A percentile compares a stretch with the other conserved stretches of the same genome.
Evolutionary conservation across 1,140 invertebrate species (phyloP).

Genomic region (Drosophila carrolli): DNA sequence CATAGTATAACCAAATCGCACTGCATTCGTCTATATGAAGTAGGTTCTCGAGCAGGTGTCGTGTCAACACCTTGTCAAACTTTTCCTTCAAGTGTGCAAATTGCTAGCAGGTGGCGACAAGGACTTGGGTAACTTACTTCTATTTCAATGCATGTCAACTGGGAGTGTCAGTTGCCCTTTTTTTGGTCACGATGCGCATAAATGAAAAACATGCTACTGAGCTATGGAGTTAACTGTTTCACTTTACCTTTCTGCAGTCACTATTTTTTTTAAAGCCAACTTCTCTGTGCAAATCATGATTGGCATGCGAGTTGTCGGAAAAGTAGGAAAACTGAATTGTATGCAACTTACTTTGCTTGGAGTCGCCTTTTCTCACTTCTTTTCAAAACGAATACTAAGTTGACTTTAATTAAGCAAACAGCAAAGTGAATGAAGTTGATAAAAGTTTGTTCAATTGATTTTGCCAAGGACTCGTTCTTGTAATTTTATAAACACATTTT

Average conservation of each 20-base stretch:
- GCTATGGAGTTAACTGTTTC: constrained; percentile 46
- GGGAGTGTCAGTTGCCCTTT: constrained; percentile 50
- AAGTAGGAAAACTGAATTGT: constrained; percentile 21
- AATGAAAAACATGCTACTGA: constrained; percentile 75
- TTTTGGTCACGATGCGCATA: constrained; percentile 56
- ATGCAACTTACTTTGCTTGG: constrained; percentile 48
- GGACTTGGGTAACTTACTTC: constrained; percentile 50
- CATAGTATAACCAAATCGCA: constrained; percentile 1
- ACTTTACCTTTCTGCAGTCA: constrained; percentile 37
- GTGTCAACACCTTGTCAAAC: constrained; percentile 71
- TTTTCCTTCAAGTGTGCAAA: constrained; percentile 58
- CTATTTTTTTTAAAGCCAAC: constrained; percentile 9
- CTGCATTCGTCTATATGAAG: constrained; percentile 1
- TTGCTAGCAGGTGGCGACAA: constrained; percentile 52
- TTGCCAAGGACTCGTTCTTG: constrained; percentile 3
- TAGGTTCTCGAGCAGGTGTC: constrained; percentile 28
- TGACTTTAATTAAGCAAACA: constrained; percentile 52
- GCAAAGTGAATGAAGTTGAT: constrained; percentile 5
- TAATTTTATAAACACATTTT: constrained; percentile 51
- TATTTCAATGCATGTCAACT: constrained; percentile 69
- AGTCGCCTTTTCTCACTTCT: constrained; percentile 11
- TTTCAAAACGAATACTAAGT: constrained; percentile 33
- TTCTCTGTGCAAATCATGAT: constrained; percentile 66
- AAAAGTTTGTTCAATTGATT: constrained; percentile 42
- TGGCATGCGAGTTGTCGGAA: constrained; percentile 64